Base-by-base conservation (phyloP, 2,888 invertebrate genomes). In the Orthonevra nobilis region DNA sequence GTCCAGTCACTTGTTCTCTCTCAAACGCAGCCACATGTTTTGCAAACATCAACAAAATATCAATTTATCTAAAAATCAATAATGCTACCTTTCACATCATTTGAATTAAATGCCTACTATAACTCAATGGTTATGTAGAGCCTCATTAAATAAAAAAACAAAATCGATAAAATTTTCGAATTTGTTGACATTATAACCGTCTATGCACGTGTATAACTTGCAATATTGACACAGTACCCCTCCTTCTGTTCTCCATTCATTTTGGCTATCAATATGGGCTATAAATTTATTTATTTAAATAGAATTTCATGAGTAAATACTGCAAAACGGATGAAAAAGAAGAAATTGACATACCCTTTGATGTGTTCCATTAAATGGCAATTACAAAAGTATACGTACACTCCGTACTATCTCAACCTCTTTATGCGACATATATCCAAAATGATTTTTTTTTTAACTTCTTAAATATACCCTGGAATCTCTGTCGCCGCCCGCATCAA, bases 151-250 rank as follows among this genome's bases (percentile, higher is more conserved):
- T 2, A n/a, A 7, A 7, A 3, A n/a, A 17, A 38, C 9, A 6
- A n/a, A n/a, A n/a, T n/a, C n/a, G n/a, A n/a, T 2, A 32, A 17
- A 15, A n/a, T 34, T 38, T 54, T 46, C 26, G 4, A 46, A 48
- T 68, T 32, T 58, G 58, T 58, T 68, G 60, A 52, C 34, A 26
- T 69, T 61, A 79, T 74, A 84, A 83, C 81, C 85, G 5, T 23
- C 3, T 23, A 23, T 23, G 23, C 3, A 23, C 85, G 79, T 63
- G 58, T 64, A 73, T 77, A 72, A 82, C 81, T 73, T 63, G 61
- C 72, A 81, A 75, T 83, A 81, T 83, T 83, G 81, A 56, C 58
- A 46, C 12, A 36, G 50, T 58, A 23, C 17, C 44, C 23, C 19
- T 12, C 36, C 12, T 54, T 9, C 30, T 38, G 23, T 50, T 52